These are phyloP conservation scores for Oreochromis niloticus DNA, from an alignment of 2,113 vertebrate genomes.

Conservation along the genomic window DNA sequence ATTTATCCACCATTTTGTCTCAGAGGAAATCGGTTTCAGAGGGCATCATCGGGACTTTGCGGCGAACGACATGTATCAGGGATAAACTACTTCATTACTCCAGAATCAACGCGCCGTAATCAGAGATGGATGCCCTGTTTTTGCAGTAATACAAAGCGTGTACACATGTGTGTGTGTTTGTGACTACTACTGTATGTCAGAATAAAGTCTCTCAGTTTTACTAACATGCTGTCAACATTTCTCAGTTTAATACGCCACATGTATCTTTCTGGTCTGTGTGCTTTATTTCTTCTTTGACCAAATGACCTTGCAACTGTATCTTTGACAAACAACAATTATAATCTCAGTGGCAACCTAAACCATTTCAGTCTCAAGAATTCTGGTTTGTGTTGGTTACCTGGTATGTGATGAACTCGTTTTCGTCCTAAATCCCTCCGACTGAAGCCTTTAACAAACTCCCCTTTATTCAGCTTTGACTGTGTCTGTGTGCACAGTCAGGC, in stretches of 20 bases:
- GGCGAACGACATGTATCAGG: neutral
- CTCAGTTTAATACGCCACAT: neutral
- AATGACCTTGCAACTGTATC: neutral
- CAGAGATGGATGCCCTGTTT: slow-evolving; percentile 42
- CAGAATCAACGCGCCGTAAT: slow-evolving; percentile 23
- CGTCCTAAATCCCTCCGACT: neutral
- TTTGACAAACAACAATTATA: neutral
- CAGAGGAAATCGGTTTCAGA: neutral
- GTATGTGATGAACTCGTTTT: neutral
- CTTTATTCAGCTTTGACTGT: neutral
- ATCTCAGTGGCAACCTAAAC: neutral
- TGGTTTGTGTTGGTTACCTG: neutral
- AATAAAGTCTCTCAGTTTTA: neutral
- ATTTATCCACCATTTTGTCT: slow-evolving; percentile 13
- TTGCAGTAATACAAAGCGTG: neutral
- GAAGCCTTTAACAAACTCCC: neutral
- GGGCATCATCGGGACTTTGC: neutral
- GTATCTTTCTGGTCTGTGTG: neutral
- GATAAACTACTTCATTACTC: slow-evolving; percentile 43
- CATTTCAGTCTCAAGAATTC: neutral
- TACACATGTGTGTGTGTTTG: neutral
- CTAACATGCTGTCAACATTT: neutral
- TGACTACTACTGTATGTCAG: neutral
- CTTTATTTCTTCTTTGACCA: neutral
- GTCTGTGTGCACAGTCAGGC: neutral